These are phyloP conservation scores for Pantherophis guttatus DNA, from an alignment of 2,113 vertebrate genomes.

Conservation along the genomic window DNA sequence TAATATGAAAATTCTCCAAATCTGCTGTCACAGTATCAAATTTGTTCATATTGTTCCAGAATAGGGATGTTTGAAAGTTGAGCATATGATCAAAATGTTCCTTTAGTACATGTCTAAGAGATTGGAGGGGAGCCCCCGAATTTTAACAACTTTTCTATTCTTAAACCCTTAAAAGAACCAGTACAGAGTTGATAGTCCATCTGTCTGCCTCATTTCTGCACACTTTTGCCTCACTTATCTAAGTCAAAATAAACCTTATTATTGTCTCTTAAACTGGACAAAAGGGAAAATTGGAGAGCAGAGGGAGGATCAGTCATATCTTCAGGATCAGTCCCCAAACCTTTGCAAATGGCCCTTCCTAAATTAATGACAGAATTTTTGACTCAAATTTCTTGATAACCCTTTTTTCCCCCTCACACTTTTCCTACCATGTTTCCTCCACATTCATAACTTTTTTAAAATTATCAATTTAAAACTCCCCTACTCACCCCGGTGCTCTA, in stretches of 20 bases:
- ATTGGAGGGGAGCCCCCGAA: background rate
- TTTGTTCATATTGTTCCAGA: background rate
- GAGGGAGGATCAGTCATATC: background rate
- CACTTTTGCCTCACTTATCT: conserved; percentile 41
- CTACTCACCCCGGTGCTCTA: background rate
- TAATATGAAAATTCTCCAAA: background rate
- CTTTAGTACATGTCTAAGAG: background rate
- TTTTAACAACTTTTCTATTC: background rate
- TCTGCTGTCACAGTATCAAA: background rate
- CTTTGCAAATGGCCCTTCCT: background rate
- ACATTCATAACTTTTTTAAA: background rate
- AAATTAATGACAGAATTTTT: background rate
- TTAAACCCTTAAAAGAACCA: background rate
- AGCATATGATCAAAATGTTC: background rate
- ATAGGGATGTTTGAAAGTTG: background rate
- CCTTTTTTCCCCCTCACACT: background rate
- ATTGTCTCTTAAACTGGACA: background rate
- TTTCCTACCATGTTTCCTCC: background rate
- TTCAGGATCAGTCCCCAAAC: background rate
- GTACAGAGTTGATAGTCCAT: conserved; percentile 21
- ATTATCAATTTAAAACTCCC: background rate
- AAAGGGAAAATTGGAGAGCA: background rate
- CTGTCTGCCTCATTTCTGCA: conserved; percentile 2
- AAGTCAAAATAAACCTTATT: conserved; percentile 27
- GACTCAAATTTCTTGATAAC: background rate